These are phyloP conservation scores for Polypterus bichir DNA, from an alignment of 2,113 vertebrate genomes.

Conservation along the genomic window DNA sequence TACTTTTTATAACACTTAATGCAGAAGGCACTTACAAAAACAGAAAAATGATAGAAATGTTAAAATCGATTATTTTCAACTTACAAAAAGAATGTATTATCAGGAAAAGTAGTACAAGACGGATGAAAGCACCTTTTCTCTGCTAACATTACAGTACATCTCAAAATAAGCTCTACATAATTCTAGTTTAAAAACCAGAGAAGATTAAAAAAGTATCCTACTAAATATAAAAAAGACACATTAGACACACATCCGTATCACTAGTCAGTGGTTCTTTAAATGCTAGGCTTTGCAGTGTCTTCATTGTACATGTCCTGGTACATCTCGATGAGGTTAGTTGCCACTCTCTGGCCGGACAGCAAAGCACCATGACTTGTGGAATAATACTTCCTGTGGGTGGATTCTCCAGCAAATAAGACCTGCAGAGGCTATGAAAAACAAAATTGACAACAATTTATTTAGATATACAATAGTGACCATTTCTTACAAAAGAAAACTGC, in stretches of 20 bases:
- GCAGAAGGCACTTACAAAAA: slow-evolving; percentile 96
- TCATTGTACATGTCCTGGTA: slow-evolving; percentile 82
- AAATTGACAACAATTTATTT: neutral
- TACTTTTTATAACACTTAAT: slow-evolving; percentile 63
- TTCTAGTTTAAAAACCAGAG: slow-evolving; percentile 52
- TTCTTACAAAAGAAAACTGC: too few species aligned
- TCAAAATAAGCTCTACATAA: slow-evolving; percentile 46
- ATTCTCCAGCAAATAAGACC: slow-evolving; percentile 95
- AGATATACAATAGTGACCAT: too few species aligned
- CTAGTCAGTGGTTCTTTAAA: slow-evolving; percentile 58
- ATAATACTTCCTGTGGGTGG: slow-evolving; percentile 97
- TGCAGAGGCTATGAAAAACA: slow-evolving; percentile 68
- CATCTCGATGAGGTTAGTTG: slow-evolving; percentile 78
- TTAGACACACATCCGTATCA: slow-evolving; percentile 42
- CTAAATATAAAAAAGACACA: slow-evolving; percentile 32
- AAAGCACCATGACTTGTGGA: slow-evolving; percentile 98
- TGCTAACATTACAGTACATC: slow-evolving; percentile 48
- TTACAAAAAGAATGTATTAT: slow-evolving; percentile 40
- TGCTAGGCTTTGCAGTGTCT: slow-evolving; percentile 53
- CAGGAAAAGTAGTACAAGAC: slow-evolving; percentile 38
- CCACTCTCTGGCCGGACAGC: slow-evolving; percentile 93
- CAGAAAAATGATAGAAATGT: slow-evolving; percentile 48
- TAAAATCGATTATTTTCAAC: slow-evolving; percentile 21
- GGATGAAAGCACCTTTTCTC: slow-evolving; percentile 48
- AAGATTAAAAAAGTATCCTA: slow-evolving; percentile 61